Conservation (phyloP, 2,797 vertebrate genomes). For the Muscicapa comitata region DNA sequence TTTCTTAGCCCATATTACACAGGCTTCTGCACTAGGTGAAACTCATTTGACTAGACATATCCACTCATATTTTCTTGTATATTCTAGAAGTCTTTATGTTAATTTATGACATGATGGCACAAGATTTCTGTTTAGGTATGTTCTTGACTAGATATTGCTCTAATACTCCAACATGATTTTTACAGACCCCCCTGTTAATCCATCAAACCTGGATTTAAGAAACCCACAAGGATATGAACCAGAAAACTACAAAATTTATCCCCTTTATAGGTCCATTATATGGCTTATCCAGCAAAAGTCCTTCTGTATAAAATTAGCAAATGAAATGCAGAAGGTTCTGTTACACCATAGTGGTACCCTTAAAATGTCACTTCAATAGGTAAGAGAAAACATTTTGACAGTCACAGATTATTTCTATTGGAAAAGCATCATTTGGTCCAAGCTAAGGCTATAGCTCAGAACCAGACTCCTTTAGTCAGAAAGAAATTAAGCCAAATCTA, state of each 20-base stretch:
- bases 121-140: not conserved
- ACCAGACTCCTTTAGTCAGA: not conserved
- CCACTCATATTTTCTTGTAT: not conserved
- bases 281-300: not conserved
- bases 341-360: not conserved
- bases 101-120: not conserved
- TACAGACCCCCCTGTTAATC: not conserved
- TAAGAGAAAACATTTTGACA: not conserved
- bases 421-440: not conserved
- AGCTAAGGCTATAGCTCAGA: not conserved
- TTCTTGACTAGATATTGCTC: not conserved
- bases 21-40: not conserved
- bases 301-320: not conserved
- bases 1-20: not conserved
- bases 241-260: not conserved
- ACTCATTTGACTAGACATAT: not conserved
- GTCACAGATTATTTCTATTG: not conserved
- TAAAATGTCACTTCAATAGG: not conserved
- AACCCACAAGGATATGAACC: not conserved
- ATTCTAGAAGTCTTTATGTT: not conserved
- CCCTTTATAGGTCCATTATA: not conserved
- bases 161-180: not conserved
- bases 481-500: not conserved
- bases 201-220: not conserved
- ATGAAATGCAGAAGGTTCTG: not conserved